These are phyloP conservation scores for Conger conger DNA, from an alignment of 2,113 vertebrate genomes.

Conservation along the genomic window DNA sequence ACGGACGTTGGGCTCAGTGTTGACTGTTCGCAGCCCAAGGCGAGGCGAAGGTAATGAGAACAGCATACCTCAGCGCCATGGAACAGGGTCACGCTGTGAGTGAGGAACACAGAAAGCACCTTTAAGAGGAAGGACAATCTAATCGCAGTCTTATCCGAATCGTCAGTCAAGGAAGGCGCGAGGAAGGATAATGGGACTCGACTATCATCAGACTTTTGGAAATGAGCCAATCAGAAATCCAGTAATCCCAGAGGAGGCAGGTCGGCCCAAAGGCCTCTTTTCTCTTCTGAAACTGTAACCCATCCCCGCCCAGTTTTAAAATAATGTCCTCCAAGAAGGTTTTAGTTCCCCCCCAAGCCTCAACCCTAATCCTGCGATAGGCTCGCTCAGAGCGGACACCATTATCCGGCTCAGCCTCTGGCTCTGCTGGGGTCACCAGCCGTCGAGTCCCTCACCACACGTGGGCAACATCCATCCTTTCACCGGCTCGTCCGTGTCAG, in stretches of 20 bases:
- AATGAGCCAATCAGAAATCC: conserved; percentile 5
- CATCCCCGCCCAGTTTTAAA: conserved; percentile 26
- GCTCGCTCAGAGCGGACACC: not conserved
- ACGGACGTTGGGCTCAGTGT: conserved; percentile 37
- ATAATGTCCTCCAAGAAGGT: not conserved
- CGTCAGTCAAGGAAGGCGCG: conserved; percentile 14
- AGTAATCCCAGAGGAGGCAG: conserved; percentile 1
- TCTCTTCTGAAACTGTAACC: conserved; percentile 35
- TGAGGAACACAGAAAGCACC: not conserved
- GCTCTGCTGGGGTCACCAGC: not conserved
- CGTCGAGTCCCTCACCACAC: not conserved
- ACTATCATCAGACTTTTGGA: conserved; percentile 5
- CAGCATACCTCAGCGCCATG: conserved; percentile 48
- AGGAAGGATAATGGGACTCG: not conserved
- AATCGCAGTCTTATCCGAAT: not conserved
- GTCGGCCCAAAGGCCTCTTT: not conserved
- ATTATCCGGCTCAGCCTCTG: not conserved
- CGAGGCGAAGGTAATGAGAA: conserved; percentile 31
- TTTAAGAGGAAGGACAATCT: not conserved
- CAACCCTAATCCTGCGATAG: not conserved
- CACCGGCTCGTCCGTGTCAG: not conserved
- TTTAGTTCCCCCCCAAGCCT: not conserved
- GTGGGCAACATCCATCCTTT: not conserved
- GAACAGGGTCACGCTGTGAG: conserved; percentile 30
- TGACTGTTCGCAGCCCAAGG: conserved; percentile 41